Percentiles rank a stretch among this genome's conserved stretches.
phyloP scores from a whole-genome alignment of 2,888 invertebrate species.

The Aspidapion aeneum region DNA sequence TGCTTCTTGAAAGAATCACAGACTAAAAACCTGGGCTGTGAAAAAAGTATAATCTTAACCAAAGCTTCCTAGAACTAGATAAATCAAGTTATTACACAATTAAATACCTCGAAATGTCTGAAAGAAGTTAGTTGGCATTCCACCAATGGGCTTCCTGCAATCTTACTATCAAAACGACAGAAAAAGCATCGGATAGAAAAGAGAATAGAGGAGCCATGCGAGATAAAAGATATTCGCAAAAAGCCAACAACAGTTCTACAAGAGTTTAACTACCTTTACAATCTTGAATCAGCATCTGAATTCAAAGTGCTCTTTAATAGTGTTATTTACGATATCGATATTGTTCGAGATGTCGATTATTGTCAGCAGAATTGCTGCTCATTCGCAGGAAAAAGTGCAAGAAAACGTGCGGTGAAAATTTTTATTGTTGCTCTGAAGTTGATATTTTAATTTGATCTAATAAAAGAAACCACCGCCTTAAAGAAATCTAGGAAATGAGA shows the following conservation, averaged over 20 bases:
- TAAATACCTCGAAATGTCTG: not conserved
- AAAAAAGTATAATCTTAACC: too few relatives aligned
- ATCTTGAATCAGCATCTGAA: conserved; percentile 22
- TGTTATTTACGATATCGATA: conserved; percentile 23
- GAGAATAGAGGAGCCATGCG: too few relatives aligned
- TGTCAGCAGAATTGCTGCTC: not conserved
- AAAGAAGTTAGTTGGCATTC: not conserved
- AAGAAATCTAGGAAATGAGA: too few relatives aligned
- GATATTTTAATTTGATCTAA: not conserved
- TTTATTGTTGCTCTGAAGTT: conserved; percentile 17
- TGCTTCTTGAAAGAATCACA: too few relatives aligned
- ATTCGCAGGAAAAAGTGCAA: not conserved
- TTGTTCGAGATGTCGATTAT: conserved; percentile 20
- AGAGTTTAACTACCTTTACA: not conserved
- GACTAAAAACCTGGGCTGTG: too few relatives aligned
- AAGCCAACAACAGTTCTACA: not conserved
- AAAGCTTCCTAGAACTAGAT: not conserved
- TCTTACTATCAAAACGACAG: too few relatives aligned
- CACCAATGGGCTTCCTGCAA: not conserved
- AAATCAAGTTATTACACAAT: not conserved
- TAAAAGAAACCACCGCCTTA: not conserved
- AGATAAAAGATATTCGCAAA: not conserved
- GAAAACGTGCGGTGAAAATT: conserved; percentile 20
- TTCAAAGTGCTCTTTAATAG: conserved; percentile 22
- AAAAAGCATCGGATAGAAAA: too few relatives aligned